Evolutionary conservation across 1,140 invertebrate genomes (phyloP), one percentile per base, ranked within the genome.

Genomic region (Dendroctonus ponderosae): DNA sequence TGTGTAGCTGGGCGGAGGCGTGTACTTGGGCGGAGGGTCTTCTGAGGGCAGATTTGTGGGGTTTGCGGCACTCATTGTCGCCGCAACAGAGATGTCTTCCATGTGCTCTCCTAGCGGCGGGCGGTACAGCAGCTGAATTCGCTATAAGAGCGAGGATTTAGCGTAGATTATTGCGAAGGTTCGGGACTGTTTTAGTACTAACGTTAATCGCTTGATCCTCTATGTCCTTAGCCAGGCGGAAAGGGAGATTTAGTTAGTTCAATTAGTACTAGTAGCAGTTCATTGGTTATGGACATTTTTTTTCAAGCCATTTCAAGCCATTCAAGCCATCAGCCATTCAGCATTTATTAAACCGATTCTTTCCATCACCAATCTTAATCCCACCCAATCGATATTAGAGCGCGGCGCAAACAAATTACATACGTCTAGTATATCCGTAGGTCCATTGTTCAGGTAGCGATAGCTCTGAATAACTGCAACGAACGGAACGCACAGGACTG

Each of bases 21-120:
- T 95, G 75, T 96, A 96, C 77, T 95, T 95, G 12, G 93, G 93
- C 8, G 93, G 93, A 6, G 92, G 92, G 81, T 94, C 92, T 74
- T 91, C 86, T 7, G 83, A 81, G 51, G 80, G 78, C 12, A 77
- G 43, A 67, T 70, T 62, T 62, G 70, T 53, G 14, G 67, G 9
- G 72, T 75, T 64, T 48, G 71, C 70, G 66, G 76, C 68, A 67
- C 74, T 70, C 69, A 78, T 49, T 65, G 71, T 56, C 70, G 72
- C 72, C 56, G 76, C 73, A 12, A 78, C 72, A 15, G 72, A 71
- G 37, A 68, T 59, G 50, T 79, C 75, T 42, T 75, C 74, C 73
- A 79, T 77, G 68, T 79, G 77, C 54, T 74, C 78, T 50, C 85
- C 85, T 72, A 88, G 75, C 0, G 84, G 83, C 4, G 89, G 89